Percentiles rank a stretch among this genome's conserved stretches.
These are phyloP conservation scores for Eupithecia tripunctaria DNA, from an alignment of 2,888 invertebrate species.

Conservation along the genomic window DNA sequence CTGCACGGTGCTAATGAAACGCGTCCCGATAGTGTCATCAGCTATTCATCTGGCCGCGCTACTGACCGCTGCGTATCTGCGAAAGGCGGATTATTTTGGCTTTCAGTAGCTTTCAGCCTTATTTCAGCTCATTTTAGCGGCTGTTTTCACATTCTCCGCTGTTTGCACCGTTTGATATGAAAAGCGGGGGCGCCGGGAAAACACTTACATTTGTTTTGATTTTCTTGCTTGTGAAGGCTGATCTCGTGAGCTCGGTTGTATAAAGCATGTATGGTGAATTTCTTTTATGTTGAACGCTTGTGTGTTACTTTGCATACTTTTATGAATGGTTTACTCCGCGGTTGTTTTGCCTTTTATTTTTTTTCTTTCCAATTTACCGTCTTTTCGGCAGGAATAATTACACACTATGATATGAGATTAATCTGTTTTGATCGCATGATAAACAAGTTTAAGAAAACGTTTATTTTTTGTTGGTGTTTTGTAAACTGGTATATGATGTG, in stretches of 20 bases:
- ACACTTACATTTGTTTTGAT: constrained; percentile 19
- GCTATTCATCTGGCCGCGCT: constrained; percentile 34
- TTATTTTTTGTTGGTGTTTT: neutral
- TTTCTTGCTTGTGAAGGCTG: constrained; percentile 8
- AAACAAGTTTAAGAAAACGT: neutral
- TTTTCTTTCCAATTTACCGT: neutral
- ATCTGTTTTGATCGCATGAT: neutral
- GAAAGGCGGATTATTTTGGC: constrained; percentile 19
- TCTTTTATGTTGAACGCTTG: neutral
- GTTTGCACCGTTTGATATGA: constrained; percentile 20
- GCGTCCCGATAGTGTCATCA: constrained; percentile 42
- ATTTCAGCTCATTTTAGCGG: constrained; percentile 24
- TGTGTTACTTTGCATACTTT: neutral
- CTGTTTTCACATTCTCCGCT: constrained; percentile 17
- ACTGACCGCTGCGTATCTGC: constrained; percentile 20
- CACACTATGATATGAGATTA: neutral
- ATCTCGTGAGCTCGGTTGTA: neutral
- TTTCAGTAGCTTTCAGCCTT: constrained; percentile 14
- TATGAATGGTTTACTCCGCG: too few species aligned
- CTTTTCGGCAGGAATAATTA: neutral
- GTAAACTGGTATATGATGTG: neutral
- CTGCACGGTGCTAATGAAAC: constrained; percentile 56
- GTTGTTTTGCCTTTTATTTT: too few species aligned
- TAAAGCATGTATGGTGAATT: neutral
- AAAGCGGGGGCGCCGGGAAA: constrained; percentile 24